These are phyloP conservation scores for Lacerta bilineata DNA, from an alignment of 2,797 vertebrate species.

Conservation along the genomic window DNA sequence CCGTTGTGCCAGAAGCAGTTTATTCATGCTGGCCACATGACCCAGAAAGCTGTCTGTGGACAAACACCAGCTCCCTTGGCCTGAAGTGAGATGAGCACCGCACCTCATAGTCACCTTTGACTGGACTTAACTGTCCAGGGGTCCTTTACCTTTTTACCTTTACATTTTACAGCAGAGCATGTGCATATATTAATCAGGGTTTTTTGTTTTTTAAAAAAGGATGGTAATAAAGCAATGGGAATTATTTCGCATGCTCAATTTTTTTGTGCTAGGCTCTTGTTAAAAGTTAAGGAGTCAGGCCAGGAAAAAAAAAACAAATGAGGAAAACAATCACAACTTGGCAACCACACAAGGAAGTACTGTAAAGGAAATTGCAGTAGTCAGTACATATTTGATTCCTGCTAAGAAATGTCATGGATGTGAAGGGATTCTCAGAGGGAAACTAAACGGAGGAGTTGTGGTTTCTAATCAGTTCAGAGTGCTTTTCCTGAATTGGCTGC, in stretches of 20 bases:
- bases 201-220: neutral
- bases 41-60: too few species aligned
- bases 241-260: neutral
- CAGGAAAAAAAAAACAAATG: neutral
- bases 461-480: constrained; percentile 29
- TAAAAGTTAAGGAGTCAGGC: neutral
- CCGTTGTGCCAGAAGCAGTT: too few species aligned
- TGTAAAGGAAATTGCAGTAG: neutral
- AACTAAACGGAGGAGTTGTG: constrained; percentile 35
- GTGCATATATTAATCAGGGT: neutral
- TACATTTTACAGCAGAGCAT: neutral
- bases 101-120: too few species aligned
- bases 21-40: too few species aligned
- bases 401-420: constrained; percentile 38
- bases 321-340: neutral
- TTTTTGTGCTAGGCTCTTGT: neutral
- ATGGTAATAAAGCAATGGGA: neutral
- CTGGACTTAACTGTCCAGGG: too few species aligned
- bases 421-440: constrained; percentile 25
- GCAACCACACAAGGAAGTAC: neutral
- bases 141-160: too few species aligned
- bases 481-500: constrained; percentile 24
- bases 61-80: too few species aligned
- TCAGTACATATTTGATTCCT: constrained; percentile 30
- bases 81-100: too few species aligned